Conservation (phyloP, 2,888 invertebrate species). For the Parascotia fuliginaria region DNA sequence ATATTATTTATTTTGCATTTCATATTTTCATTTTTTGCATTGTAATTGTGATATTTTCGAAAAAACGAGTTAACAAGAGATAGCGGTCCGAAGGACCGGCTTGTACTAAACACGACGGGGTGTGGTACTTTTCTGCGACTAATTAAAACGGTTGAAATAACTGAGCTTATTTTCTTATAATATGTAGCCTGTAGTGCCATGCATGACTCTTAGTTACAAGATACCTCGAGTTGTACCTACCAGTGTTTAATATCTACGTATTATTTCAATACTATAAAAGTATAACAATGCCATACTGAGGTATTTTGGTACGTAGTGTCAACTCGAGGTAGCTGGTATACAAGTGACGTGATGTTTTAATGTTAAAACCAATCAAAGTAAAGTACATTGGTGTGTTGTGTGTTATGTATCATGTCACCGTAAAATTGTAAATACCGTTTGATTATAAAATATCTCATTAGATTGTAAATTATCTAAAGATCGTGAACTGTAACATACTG, state of each 20-base stretch:
- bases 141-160: conserved; percentile 23
- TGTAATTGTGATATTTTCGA: conserved; percentile 10
- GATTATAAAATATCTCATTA: too few species aligned
- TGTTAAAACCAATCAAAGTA: conserved; percentile 2
- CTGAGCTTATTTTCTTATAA: conserved; percentile 34
- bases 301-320: too few species aligned
- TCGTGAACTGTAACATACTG: too few species aligned
- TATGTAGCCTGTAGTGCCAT: conserved; percentile 38
- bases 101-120: conserved; percentile 38
- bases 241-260: conserved; percentile 6
- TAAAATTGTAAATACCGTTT: too few species aligned
- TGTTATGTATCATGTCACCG: too few species aligned
- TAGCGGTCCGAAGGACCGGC: conserved; percentile 12
- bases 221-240: conserved; percentile 32
- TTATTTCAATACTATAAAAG: too few species aligned
- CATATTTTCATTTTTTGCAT: conserved; percentile 33
- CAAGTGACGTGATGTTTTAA: conserved; percentile 27
- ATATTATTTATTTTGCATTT: conserved; percentile 55
- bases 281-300: too few species aligned
- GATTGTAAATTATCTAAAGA: too few species aligned
- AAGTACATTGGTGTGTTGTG: background rate
- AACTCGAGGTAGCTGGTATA: conserved; percentile 22
- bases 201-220: conserved; percentile 32
- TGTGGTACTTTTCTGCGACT: conserved; percentile 33
- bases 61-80: conserved; percentile 26